Conservation (phyloP, 2,113 vertebrate species). For the Glaucomys volans region DNA sequence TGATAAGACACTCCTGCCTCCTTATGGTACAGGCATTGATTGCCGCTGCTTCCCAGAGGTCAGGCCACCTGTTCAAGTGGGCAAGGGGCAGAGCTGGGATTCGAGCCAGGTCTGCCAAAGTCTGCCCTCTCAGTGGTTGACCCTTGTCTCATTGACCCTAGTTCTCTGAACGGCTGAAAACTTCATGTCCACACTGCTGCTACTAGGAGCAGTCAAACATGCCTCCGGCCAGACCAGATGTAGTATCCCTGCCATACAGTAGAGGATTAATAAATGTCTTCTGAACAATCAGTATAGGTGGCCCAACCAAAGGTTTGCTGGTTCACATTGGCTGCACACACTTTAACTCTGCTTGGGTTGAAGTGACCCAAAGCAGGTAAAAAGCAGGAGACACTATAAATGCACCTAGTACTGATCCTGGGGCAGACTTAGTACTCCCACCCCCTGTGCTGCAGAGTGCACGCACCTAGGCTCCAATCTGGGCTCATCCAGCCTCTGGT, state of each 20-base stretch:
- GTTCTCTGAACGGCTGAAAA: background rate
- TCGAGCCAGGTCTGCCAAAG: background rate
- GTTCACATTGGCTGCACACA: background rate
- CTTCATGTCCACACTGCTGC: background rate
- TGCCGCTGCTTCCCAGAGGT: background rate
- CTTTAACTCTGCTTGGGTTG: background rate
- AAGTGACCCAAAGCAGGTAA: background rate
- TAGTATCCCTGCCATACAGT: background rate
- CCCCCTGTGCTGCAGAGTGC: background rate
- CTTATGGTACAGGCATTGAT: accelerated
- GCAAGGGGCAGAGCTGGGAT: background rate
- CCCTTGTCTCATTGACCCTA: background rate
- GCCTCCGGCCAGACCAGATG: background rate
- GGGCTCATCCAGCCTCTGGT: background rate
- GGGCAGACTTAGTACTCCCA: background rate
- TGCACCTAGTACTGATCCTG: background rate
- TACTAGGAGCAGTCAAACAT: background rate
- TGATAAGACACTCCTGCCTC: background rate
- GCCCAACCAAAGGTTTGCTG: background rate
- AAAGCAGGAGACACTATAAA: background rate
- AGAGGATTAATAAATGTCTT: background rate
- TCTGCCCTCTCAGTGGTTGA: background rate
- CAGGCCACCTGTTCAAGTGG: background rate
- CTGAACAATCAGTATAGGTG: background rate
- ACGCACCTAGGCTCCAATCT: background rate